These are phyloP conservation scores for Fulica atra DNA, from an alignment of 2,113 vertebrate genomes.

Conservation along the genomic window DNA sequence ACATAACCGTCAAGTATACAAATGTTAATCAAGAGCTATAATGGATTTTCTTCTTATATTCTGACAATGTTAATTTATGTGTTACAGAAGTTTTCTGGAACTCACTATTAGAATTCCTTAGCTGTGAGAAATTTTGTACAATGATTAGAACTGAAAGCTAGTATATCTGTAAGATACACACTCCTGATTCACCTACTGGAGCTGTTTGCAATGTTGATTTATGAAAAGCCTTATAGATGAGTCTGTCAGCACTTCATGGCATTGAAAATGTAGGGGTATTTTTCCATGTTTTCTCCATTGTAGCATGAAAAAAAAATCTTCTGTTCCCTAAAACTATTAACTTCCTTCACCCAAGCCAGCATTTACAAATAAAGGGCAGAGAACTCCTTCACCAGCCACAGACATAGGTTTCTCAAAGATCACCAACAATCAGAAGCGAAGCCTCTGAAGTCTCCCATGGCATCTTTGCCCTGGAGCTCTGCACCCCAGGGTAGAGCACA, in stretches of 20 bases:
- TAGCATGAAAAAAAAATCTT: background rate
- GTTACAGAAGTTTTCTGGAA: background rate
- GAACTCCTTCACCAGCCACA: background rate
- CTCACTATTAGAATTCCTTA: background rate
- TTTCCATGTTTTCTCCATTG: background rate
- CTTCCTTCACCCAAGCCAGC: background rate
- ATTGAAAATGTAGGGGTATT: background rate
- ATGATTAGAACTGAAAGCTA: background rate
- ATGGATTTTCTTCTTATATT: background rate
- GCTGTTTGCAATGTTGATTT: background rate
- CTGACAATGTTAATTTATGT: background rate
- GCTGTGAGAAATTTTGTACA: background rate
- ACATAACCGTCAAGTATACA: background rate
- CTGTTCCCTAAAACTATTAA: background rate
- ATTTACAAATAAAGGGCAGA: background rate
- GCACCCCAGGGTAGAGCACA: background rate
- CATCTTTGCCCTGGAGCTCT: background rate
- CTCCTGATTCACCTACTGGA: background rate
- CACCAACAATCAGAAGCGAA: background rate
- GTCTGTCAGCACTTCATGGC: background rate
- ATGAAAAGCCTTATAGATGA: background rate
- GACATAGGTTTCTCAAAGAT: background rate
- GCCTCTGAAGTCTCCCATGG: background rate
- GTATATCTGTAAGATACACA: background rate
- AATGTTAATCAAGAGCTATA: background rate